Base-by-base conservation (phyloP, 2,113 vertebrate genomes). In the Oreocharis arfaki region DNA sequence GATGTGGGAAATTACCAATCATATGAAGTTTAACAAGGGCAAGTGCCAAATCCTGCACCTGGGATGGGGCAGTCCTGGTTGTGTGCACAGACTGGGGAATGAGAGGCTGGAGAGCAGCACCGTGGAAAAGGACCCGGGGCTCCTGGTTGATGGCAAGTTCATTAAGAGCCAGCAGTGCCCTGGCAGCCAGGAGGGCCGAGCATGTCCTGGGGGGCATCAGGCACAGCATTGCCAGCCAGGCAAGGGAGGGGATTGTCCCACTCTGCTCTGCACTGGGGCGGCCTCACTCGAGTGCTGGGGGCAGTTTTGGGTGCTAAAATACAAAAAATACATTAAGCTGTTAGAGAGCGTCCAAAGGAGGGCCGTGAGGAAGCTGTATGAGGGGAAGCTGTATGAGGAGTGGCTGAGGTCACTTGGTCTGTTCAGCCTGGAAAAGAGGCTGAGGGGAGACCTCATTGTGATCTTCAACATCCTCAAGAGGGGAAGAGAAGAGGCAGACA, bases 221-320 rank as follows among this genome's bases (percentile, higher is more conserved):
- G 50, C 2, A 41, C 70, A 65, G 23, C 69, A 65, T 24, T 0
- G 0, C 22, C 50, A 84, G 59, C n/a, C 0, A 0, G 50, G 42
- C 42, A 75, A 75, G 30, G 30, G 50, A 74, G 16, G n/a, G 59
- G 42, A 56, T 65, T 57, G 50, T 75, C 28, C n/a, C 0, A 1
- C n/a, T 32, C 19, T 49, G 42, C 60, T 49, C 24, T 69, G 79
- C 23, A 4, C 65, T 56, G 42, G 35, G 30, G 8, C 0, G 0
- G 16, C 24, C 52, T 75, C 32, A 50, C 44, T 57, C 0, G 0
- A 32, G 26, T 42, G 9, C 50, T 50, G 61, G 35, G 32, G 8
- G 7, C 42, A 67, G 30, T 3, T 47, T n/a, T 9, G 46, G 28
- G n/a, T 13, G 7, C 1, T 23, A 47, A 23, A 64, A 28, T 11